Conservation (phyloP, 2,797 vertebrate genomes). For the Poeciliopsis infans region DNA sequence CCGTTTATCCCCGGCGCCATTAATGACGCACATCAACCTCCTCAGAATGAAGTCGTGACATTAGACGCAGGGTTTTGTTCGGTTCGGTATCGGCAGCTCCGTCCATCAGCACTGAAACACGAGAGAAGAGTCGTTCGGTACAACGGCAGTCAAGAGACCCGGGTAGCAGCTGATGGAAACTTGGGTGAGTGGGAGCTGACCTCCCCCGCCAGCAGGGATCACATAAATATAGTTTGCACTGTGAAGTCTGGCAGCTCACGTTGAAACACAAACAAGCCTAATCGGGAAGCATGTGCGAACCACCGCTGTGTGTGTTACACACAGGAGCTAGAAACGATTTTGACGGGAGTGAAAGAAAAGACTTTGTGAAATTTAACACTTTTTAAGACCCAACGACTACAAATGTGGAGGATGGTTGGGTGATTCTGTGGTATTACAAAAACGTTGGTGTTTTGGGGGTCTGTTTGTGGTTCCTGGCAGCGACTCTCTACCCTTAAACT, state of each 20-base stretch:
- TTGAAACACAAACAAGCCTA: constrained; percentile 26
- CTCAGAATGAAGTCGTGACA: not conserved
- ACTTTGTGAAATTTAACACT: not conserved
- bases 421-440: too few relatives aligned
- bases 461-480: too few relatives aligned
- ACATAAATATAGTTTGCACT: constrained; percentile 25
- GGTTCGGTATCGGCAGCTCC: constrained; percentile 2
- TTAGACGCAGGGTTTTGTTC: not conserved
- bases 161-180: constrained; percentile 71
- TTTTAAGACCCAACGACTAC: too few relatives aligned
- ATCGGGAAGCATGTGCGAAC: not conserved
- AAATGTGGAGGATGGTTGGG: too few relatives aligned
- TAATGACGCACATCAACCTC: not conserved
- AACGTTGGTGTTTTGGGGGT: too few relatives aligned
- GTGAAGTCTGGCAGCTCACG: not conserved
- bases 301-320: not conserved
- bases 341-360: not conserved
- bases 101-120: constrained; percentile 47
- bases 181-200: constrained; percentile 39
- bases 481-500: too few relatives aligned
- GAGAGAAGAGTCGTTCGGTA: constrained; percentile 35
- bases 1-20: not conserved
- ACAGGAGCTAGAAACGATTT: not conserved
- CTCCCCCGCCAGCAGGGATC: constrained; percentile 14
- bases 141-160: constrained; percentile 57